Percentiles rank a stretch among this genome's conserved stretches.
phyloP scores from a whole-genome alignment of 1,140 invertebrate genomes.

The Neodiprion virginianus region DNA sequence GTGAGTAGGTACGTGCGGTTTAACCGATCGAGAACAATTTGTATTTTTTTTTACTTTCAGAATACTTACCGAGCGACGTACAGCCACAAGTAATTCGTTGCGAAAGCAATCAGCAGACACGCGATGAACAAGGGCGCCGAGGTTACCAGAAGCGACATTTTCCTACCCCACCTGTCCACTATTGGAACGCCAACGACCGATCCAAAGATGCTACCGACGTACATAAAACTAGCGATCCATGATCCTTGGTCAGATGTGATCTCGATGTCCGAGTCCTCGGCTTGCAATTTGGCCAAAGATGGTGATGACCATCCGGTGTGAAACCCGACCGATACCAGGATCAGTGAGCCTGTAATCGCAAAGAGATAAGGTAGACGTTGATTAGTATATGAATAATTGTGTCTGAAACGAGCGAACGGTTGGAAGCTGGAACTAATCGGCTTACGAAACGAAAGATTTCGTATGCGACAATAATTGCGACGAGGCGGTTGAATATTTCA shows the following conservation, averaged over 20 bases:
- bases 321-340: conserved; percentile 26
- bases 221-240: conserved; percentile 32
- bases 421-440: too few relatives aligned
- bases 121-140: neutral
- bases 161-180: neutral
- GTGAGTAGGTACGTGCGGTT: too few relatives aligned
- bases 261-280: conserved; percentile 30
- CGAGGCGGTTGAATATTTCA: too few relatives aligned
- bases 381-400: too few relatives aligned
- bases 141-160: neutral
- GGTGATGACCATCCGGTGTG: conserved; percentile 32
- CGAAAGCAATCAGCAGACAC: neutral
- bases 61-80: neutral
- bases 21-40: too few relatives aligned
- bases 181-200: neutral
- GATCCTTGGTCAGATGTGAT: conserved; percentile 27
- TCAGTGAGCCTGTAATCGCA: conserved; percentile 30
- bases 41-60: neutral
- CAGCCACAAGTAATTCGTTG: neutral
- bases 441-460: too few relatives aligned
- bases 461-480: too few relatives aligned
- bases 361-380: conserved; percentile 6
- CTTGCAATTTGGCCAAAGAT: conserved; percentile 31
- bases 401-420: too few relatives aligned
- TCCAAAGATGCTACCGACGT: conserved; percentile 25